Conservation (phyloP, 2,113 vertebrate species). For the Tragelaphus strepsiceros region DNA sequence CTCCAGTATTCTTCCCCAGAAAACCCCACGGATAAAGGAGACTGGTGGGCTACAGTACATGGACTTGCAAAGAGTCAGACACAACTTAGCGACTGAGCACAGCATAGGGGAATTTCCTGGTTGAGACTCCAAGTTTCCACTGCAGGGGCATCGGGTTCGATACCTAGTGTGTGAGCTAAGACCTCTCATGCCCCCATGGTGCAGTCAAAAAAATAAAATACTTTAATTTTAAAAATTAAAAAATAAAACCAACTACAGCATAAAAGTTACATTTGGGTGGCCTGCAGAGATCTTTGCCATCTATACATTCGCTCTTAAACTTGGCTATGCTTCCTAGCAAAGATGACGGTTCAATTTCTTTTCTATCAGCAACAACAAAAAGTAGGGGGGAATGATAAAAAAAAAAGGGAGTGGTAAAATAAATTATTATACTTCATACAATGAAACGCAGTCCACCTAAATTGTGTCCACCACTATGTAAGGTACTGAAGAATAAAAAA, state of each 20-base stretch:
- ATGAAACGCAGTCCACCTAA: not conserved
- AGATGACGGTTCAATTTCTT: not conserved
- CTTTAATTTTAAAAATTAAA: not conserved
- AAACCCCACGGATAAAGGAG: not conserved
- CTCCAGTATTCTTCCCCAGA: not conserved
- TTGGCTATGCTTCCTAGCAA: not conserved
- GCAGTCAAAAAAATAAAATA: not conserved
- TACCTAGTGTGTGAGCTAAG: not conserved
- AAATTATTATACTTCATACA: not conserved
- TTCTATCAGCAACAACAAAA: not conserved
- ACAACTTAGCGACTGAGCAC: not conserved
- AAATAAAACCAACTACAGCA: not conserved
- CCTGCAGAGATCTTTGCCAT: not conserved
- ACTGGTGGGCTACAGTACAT: not conserved
- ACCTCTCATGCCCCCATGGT: not conserved
- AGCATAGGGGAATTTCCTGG: not conserved
- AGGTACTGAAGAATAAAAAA: not conserved
- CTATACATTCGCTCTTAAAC: not conserved
- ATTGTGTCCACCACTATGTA: not conserved
- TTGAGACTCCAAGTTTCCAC: not conserved
- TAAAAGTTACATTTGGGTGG: fast-evolving
- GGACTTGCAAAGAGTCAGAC: not conserved
- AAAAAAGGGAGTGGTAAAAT: not conserved
- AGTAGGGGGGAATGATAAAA: not conserved
- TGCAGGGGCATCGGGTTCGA: not conserved